Evolutionary conservation across 2,797 vertebrate species (phyloP), one percentile per base, ranked within the genome.

Genomic region (Microctenopoma stevenorrisi): DNA sequence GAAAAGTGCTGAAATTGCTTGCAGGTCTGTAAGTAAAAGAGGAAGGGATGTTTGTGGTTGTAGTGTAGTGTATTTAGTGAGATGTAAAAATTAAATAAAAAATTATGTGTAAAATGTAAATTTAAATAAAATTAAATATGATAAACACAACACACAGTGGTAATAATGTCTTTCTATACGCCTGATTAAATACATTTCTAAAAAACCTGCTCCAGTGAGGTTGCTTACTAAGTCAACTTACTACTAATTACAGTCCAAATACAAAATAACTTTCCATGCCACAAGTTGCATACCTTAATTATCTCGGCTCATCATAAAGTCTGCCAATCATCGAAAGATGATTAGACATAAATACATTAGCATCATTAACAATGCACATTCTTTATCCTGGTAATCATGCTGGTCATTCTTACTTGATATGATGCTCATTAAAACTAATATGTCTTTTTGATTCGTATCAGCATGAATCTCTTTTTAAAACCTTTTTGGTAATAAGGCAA

Each of bases 401-500:
- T 4, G 6, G 7, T n/a, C 37, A 8, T 28, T 15, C 28, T 5
- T 16, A 44, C 11, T 53, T 56, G 14, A 28, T 2, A 11, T 12
- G 16, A 18, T 40, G 2, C 14, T 58, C n/a, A 60, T 68, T 50
- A 16, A 33, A 38, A 51, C 63, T 40, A 56, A 37, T 50, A 56
- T 58, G 3, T n/a, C 14, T 59, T 44, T 18, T 49, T 30, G 25
- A 60, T 55, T n/a, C 10, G 26, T 53, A 58, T 38, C 5, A 47
- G 33, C 47, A 65, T 58, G 13, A 4, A 5, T 4, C 58, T 64
- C 1, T 43, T 46, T 62, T 13, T 22, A 22, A 0, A 38, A 18
- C 46, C 61, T 57, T 61, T 64, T 35, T n/a, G 22, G 33, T 26
- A n/a, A 33, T 52, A 67, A 52, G 56, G 25, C 42, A 38, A 28